Conservation (phyloP, 2,113 vertebrate species). For the Cyanoramphus novaezelandiae region DNA sequence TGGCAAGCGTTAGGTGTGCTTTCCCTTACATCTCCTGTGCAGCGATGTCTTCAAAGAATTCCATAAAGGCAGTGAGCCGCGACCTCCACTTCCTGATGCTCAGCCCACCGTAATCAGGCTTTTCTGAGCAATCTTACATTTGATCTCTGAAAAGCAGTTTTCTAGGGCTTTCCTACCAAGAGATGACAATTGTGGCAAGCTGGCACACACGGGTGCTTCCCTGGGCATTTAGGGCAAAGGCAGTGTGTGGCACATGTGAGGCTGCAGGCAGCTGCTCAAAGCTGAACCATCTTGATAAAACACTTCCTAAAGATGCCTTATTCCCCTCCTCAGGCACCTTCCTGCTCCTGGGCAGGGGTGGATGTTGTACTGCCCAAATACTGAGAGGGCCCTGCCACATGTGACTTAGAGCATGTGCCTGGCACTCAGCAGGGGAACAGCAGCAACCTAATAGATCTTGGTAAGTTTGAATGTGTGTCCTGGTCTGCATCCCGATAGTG, state of each 20-base stretch:
- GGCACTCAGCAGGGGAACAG: background rate
- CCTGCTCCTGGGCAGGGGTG: background rate
- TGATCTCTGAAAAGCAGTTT: background rate
- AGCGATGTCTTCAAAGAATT: constrained; percentile 42
- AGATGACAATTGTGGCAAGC: background rate
- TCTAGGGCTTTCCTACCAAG: background rate
- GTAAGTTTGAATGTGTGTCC: background rate
- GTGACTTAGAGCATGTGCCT: background rate
- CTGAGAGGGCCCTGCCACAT: accelerated
- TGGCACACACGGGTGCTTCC: accelerated
- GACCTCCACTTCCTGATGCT: background rate
- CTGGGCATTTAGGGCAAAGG: background rate
- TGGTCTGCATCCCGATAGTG: background rate
- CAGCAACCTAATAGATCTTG: background rate
- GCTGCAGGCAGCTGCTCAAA: background rate
- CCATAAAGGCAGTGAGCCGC: background rate
- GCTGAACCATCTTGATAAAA: background rate
- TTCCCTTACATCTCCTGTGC: background rate
- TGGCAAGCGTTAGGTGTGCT: background rate
- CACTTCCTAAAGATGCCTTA: background rate
- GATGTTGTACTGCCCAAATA: background rate
- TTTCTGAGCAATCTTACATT: background rate
- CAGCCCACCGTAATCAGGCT: background rate
- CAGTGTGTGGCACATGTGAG: accelerated
- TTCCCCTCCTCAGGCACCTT: background rate